phyloP scores from a whole-genome alignment of 2,797 vertebrate genomes.

The Galaxias olidus region DNA sequence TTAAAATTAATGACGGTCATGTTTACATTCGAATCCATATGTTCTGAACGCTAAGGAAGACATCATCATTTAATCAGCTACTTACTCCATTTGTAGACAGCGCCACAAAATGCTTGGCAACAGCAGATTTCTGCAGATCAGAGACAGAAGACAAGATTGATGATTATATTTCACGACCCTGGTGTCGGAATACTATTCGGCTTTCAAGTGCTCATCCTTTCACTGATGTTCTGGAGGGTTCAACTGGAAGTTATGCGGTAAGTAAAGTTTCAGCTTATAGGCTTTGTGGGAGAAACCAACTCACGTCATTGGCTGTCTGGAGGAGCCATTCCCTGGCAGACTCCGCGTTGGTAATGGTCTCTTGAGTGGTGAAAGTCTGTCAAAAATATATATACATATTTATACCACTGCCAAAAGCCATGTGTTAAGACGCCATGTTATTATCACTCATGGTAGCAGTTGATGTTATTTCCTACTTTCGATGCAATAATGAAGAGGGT shows the following conservation, averaged over 20 bases:
- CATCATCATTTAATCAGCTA: slow-evolving; percentile 28
- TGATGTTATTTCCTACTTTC: slow-evolving; percentile 75
- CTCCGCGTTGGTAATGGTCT: slow-evolving; percentile 98
- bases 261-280: not conserved
- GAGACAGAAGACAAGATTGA: slow-evolving; percentile 16
- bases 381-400: not conserved
- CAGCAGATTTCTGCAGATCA: slow-evolving; percentile 76
- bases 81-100: slow-evolving; percentile 94
- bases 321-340: slow-evolving; percentile 96
- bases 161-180: not conserved
- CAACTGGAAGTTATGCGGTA: not conserved
- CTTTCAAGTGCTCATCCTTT: not conserved
- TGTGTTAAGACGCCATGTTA: too few relatives aligned
- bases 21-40: not conserved
- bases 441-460: not conserved
- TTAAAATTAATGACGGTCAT: not conserved
- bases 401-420: not conserved
- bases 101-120: slow-evolving; percentile 96
- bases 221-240: too few relatives aligned
- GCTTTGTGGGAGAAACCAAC: slow-evolving; percentile 45
- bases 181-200: not conserved
- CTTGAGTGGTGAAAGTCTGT: slow-evolving; percentile 98
- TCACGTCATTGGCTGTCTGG: slow-evolving; percentile 84
- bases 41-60: not conserved
- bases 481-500: slow-evolving; percentile 94